A percentile compares a stretch with the other conserved stretches of the same genome.
Evolutionary conservation across 2,113 vertebrate genomes (phyloP).

Genomic region (Camelus bactrianus): DNA sequence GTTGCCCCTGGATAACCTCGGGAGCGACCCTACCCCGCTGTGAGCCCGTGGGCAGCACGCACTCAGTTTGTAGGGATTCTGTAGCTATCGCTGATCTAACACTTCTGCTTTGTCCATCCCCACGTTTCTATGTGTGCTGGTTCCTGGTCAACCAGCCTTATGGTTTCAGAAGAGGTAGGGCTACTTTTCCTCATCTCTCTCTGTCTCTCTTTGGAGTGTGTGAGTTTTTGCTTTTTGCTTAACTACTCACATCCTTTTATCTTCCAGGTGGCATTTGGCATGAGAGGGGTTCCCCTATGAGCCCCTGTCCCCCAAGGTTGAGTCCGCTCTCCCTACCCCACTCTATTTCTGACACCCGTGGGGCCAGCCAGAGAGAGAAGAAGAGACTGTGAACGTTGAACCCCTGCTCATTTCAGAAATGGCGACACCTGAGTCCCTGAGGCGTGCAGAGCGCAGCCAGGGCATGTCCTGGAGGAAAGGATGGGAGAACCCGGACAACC

Average conservation of each 20-base stretch:
- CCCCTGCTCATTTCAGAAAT: neutral
- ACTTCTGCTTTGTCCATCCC: neutral
- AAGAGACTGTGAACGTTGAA: neutral
- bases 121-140: neutral
- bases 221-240: neutral
- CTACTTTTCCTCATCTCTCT: neutral
- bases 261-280: neutral
- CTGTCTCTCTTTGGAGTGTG: neutral
- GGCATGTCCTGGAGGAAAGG: no score
- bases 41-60: no score
- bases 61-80: neutral
- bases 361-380: neutral
- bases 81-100: neutral
- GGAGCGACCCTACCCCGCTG: neutral
- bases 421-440: neutral
- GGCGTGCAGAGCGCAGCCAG: no score
- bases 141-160: neutral
- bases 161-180: neutral
- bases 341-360: neutral
- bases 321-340: neutral
- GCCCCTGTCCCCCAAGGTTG: neutral
- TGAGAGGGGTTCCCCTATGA: neutral
- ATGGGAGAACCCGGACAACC: accelerated
- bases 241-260: neutral
- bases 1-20: neutral